A percentile compares a stretch with the other conserved stretches of the same genome.
These are phyloP conservation scores for Hyppa rectilinea DNA, from an alignment of 2,888 invertebrate species.

Conservation along the genomic window DNA sequence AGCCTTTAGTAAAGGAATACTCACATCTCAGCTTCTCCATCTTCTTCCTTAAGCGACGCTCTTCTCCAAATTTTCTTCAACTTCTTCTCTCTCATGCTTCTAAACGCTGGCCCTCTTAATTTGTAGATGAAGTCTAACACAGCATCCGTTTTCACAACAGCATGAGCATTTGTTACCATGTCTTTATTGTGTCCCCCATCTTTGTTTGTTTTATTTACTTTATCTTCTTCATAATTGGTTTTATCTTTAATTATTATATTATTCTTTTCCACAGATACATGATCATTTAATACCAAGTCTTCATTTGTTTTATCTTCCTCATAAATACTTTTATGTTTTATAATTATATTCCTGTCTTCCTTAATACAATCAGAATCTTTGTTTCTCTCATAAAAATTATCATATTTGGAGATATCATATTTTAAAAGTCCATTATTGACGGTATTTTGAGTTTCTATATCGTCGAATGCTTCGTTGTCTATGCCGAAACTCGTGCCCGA, in stretches of 20 bases:
- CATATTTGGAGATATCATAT: background rate
- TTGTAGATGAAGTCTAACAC: constrained; percentile 35
- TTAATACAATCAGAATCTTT: background rate
- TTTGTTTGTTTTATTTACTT: background rate
- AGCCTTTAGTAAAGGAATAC: constrained; percentile 13
- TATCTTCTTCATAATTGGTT: no score
- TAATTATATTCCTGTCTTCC: background rate
- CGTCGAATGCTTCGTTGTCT: constrained; percentile 34
- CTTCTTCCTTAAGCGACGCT: constrained; percentile 24
- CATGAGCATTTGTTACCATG: background rate
- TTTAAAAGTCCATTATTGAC: no score
- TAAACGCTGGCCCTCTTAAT: constrained; percentile 40
- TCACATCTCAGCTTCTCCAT: constrained; percentile 17
- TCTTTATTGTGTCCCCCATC: background rate
- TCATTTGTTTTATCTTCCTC: no score
- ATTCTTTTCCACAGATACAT: background rate
- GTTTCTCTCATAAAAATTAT: background rate
- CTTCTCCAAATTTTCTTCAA: constrained; percentile 47
- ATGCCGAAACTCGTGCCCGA: constrained; percentile 15
- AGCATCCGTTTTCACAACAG: background rate
- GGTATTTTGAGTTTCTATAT: constrained; percentile 7
- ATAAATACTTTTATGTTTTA: background rate
- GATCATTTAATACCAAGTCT: no score
- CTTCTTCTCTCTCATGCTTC: constrained; percentile 47
- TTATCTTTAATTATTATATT: background rate